phyloP scores from a whole-genome alignment of 2,797 vertebrate species.

The Neoniphon sammara region DNA sequence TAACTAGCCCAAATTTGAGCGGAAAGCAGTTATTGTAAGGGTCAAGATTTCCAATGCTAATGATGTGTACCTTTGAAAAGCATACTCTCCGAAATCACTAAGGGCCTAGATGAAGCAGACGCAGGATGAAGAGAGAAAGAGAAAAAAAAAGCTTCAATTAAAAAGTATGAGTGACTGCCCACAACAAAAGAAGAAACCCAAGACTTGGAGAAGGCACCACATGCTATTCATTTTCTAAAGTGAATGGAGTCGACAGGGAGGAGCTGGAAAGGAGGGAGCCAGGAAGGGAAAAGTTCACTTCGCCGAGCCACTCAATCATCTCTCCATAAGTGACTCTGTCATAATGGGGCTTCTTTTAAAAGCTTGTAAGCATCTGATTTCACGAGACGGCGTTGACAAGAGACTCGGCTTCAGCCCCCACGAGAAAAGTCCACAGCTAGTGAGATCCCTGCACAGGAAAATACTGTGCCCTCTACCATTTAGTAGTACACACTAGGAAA shows the following conservation, averaged over 20 bases:
- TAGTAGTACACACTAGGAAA: background rate
- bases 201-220: slow-evolving; percentile 72
- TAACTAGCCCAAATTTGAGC: slow-evolving; percentile 56
- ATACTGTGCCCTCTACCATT: slow-evolving; percentile 8
- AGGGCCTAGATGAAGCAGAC: slow-evolving; percentile 52
- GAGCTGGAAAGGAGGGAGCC: slow-evolving; percentile 58
- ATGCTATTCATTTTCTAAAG: slow-evolving; percentile 79
- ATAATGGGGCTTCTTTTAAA: slow-evolving; percentile 74
- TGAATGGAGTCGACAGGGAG: slow-evolving; percentile 72
- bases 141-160: slow-evolving; percentile 75
- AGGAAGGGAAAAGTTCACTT: slow-evolving; percentile 71
- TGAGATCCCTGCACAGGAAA: slow-evolving; percentile 8
- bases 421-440: slow-evolving; percentile 12
- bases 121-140: slow-evolving; percentile 53
- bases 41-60: slow-evolving; percentile 67
- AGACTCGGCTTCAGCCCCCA: slow-evolving; percentile 35
- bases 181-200: slow-evolving; percentile 81
- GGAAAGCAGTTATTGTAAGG: slow-evolving; percentile 62
- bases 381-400: slow-evolving; percentile 65
- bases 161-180: slow-evolving; percentile 74
- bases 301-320: slow-evolving; percentile 72
- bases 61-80: slow-evolving; percentile 77
- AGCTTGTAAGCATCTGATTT: slow-evolving; percentile 76
- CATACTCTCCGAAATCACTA: slow-evolving; percentile 71
- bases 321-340: slow-evolving; percentile 73